Percentiles rank a stretch among this genome's conserved stretches.
phyloP scores from a whole-genome alignment of 2,113 vertebrate genomes.

The Hyperoodon ampullatus region DNA sequence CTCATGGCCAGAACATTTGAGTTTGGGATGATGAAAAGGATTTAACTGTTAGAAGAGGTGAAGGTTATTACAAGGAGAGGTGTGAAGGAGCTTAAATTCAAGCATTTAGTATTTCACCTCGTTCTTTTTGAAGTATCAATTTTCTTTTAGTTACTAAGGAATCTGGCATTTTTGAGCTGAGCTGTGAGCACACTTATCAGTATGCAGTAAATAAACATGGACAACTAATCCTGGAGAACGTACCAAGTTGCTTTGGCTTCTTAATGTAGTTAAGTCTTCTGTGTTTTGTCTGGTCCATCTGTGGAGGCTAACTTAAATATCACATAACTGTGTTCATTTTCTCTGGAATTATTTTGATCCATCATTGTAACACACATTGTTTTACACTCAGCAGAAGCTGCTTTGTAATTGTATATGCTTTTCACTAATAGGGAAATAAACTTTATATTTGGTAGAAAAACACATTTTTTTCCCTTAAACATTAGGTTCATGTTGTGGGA shows the following conservation, averaged over 20 bases:
- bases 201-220: not conserved
- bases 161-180: not conserved
- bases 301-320: not conserved
- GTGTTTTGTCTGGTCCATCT: not conserved
- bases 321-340: not conserved
- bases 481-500: not conserved
- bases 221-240: not conserved
- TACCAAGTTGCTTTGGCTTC: not conserved
- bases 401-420: not conserved
- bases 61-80: not conserved
- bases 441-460: not conserved
- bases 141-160: conserved; percentile 15
- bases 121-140: not conserved
- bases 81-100: not conserved
- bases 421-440: not conserved
- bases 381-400: not conserved
- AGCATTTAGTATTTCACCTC: not conserved
- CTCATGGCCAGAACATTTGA: not conserved
- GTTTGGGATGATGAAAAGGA: not conserved
- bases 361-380: not conserved
- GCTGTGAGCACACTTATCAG: not conserved
- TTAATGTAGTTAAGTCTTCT: not conserved
- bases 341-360: not conserved
- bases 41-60: not conserved
- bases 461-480: not conserved